These are phyloP conservation scores for Drosophila santomea DNA, from an alignment of 1,140 invertebrate species.

Conservation along the genomic window DNA sequence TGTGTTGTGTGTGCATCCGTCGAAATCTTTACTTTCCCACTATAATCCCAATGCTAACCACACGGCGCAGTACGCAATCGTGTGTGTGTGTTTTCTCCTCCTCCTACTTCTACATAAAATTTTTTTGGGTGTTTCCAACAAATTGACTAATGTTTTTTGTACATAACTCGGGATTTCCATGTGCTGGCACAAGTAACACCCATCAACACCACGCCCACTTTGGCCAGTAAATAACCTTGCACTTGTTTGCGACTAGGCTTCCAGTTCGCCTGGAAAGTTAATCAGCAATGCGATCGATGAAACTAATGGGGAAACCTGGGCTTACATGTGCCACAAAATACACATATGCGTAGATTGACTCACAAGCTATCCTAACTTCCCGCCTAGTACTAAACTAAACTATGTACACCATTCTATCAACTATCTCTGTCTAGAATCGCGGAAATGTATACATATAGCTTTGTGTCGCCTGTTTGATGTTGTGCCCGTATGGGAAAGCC, in stretches of 20 bases:
- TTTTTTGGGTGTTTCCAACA: constrained; percentile 30
- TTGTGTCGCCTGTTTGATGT: constrained; percentile 38
- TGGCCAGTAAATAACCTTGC: constrained; percentile 22
- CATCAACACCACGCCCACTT: background rate
- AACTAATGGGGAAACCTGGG: constrained; percentile 7
- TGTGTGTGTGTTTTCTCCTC: constrained; percentile 13
- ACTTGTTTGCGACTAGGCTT: constrained; percentile 41
- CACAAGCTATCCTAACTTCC: constrained; percentile 18
- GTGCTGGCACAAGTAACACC: background rate
- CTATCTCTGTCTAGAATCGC: constrained; percentile 37
- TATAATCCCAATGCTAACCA: constrained; percentile 1
- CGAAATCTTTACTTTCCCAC: constrained; percentile 11
- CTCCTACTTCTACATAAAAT: constrained; percentile 8
- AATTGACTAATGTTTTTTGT: constrained; percentile 6
- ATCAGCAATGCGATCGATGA: constrained; percentile 54
- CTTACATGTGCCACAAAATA: constrained; percentile 1
- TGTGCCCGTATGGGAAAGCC: constrained; percentile 36
- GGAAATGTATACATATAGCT: constrained; percentile 4
- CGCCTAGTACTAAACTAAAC: constrained; percentile 16
- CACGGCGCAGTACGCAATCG: constrained; percentile 17
- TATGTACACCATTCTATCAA: constrained; percentile 3
- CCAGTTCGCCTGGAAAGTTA: constrained; percentile 41
- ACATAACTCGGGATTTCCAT: background rate
- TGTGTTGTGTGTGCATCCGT: constrained; percentile 66
- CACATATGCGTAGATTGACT: constrained; percentile 28